Percentiles rank a stretch among this genome's conserved stretches.
Conservation (phyloP, 1,140 invertebrate species). For the Coptotermes formosanus region DNA sequence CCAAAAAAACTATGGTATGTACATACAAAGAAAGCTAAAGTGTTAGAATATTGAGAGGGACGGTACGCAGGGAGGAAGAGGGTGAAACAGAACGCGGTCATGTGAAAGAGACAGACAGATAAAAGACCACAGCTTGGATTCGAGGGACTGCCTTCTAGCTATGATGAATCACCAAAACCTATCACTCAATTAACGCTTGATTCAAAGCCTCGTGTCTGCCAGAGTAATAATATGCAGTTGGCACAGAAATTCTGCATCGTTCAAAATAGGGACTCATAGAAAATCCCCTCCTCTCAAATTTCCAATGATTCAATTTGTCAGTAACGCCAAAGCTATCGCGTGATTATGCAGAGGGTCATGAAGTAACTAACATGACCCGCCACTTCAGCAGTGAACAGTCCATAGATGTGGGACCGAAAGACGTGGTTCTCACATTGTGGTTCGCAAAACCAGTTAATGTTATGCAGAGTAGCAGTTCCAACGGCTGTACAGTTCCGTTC, state of each 20-base stretch:
- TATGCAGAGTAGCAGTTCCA: too few species aligned
- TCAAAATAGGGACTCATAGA: background rate
- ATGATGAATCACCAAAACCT: slow-evolving; percentile 2
- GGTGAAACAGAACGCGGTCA: background rate
- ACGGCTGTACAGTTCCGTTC: too few species aligned
- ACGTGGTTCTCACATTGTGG: too few species aligned
- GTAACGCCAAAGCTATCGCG: background rate
- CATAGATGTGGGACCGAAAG: too few species aligned
- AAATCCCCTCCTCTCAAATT: too few species aligned
- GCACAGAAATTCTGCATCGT: too few species aligned
- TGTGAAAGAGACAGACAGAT: too few species aligned
- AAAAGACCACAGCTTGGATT: too few species aligned
- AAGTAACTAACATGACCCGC: background rate
- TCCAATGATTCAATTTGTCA: slow-evolving; percentile 1
- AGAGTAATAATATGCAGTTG: background rate
- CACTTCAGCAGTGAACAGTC: background rate
- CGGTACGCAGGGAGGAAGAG: background rate
- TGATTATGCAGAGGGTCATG: too few species aligned
- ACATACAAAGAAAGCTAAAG: background rate
- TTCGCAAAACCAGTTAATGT: too few species aligned
- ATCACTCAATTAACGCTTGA: slow-evolving; percentile 18
- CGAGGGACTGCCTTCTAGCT: background rate
- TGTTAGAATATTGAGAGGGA: background rate
- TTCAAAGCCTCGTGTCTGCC: background rate
- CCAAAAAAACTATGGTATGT: background rate